Percentiles rank a stretch among this genome's conserved stretches.
phyloP scores from a whole-genome alignment of 2,888 invertebrate genomes.

The Strigamia maritima region DNA sequence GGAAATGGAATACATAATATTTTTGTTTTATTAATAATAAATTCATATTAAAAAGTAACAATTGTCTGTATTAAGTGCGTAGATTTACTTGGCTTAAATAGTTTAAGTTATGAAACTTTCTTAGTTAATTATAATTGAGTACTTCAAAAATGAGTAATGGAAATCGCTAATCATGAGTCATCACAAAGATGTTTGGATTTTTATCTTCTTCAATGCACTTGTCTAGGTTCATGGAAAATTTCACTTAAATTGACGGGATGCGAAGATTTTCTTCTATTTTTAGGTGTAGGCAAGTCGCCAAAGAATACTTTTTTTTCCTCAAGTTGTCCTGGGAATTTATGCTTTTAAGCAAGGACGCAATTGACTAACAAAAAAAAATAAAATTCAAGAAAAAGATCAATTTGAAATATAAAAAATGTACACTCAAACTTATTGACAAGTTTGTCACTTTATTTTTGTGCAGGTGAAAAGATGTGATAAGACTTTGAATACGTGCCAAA shows the following conservation, averaged over 20 bases:
- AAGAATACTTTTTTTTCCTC: background rate
- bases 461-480: background rate
- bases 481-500: background rate
- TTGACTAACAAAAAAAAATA: background rate
- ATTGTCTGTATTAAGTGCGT: no score
- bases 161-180: background rate
- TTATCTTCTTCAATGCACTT: background rate
- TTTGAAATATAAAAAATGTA: background rate
- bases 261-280: background rate
- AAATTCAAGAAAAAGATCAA: background rate
- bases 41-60: no score
- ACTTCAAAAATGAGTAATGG: conserved; percentile 5
- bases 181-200: background rate
- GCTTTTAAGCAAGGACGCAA: background rate
- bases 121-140: background rate
- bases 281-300: background rate
- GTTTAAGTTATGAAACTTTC: background rate
- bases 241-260: background rate
- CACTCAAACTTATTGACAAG: background rate
- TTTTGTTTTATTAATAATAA: no score
- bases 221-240: background rate
- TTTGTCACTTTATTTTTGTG: background rate
- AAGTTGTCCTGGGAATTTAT: background rate
- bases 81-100: no score
- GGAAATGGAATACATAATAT: no score